These are phyloP conservation scores for Heliconius himera DNA, from an alignment of 1,140 invertebrate genomes.

Conservation along the genomic window DNA sequence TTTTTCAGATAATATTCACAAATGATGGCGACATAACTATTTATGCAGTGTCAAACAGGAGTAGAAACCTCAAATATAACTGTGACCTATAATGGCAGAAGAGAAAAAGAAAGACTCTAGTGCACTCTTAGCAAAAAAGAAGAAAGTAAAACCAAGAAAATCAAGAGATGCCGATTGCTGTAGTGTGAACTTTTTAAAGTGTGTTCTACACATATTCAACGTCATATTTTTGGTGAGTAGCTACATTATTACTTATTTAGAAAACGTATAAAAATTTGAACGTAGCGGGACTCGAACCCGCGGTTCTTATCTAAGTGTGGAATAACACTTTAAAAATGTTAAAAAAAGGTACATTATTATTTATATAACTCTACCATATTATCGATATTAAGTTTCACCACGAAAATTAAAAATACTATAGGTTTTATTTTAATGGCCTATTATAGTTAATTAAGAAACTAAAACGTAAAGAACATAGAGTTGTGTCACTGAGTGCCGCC, in stretches of 20 bases:
- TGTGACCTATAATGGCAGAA: constrained; percentile 60
- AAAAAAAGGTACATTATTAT: neutral
- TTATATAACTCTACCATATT: neutral
- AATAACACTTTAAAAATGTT: too few species aligned
- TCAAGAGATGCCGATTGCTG: constrained; percentile 88
- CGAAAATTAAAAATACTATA: neutral
- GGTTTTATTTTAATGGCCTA: neutral
- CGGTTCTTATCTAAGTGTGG: too few species aligned
- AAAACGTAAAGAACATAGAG: too few species aligned
- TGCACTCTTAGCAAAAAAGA: constrained; percentile 69
- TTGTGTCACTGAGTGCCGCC: too few species aligned
- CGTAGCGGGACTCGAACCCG: too few species aligned
- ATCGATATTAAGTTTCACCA: neutral
- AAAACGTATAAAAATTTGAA: too few species aligned
- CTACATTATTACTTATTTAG: neutral
- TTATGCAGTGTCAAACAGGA: neutral
- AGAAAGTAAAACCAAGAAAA: constrained; percentile 76
- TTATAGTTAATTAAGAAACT: neutral
- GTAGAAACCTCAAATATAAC: neutral
- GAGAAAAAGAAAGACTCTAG: constrained; percentile 73
- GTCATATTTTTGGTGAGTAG: constrained; percentile 88
- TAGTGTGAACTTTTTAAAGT: constrained; percentile 89
- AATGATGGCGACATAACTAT: neutral
- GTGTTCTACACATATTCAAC: constrained; percentile 90
- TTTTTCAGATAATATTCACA: constrained; percentile 26